Percentiles rank a stretch among this genome's conserved stretches.
phyloP scores from a whole-genome alignment of 2,888 invertebrate species.

The Eilema sororculum region DNA sequence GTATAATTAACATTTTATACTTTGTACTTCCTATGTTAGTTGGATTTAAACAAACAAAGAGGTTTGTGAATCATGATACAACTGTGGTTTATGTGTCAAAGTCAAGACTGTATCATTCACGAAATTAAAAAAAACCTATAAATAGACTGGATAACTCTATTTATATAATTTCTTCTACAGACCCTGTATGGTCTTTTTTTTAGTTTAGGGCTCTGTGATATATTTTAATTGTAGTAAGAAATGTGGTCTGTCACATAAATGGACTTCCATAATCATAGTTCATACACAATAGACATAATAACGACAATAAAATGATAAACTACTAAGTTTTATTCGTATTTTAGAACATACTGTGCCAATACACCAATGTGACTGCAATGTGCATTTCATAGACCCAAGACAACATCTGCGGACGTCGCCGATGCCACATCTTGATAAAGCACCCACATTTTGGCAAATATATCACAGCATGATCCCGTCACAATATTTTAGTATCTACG shows the following conservation, averaged over 20 bases:
- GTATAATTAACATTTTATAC: too few species aligned
- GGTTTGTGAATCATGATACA: too few species aligned
- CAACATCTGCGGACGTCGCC: conserved; percentile 72
- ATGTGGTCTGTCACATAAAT: not conserved
- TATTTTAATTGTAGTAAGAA: not conserved
- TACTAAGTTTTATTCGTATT: conserved; percentile 54
- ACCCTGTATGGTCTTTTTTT: too few species aligned
- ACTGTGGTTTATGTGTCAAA: too few species aligned
- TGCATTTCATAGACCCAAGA: conserved; percentile 68
- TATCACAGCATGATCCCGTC: conserved; percentile 83
- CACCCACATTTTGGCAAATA: conserved; percentile 86
- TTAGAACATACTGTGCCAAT: conserved; percentile 43
- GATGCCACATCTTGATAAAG: conserved; percentile 79
- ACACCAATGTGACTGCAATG: conserved; percentile 62
- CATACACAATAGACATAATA: conserved; percentile 14
- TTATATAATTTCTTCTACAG: too few species aligned
- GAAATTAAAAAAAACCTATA: not conserved
- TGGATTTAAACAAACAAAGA: too few species aligned
- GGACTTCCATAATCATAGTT: not conserved
- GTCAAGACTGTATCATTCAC: conserved; percentile 20
- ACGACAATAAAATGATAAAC: conserved; percentile 65
- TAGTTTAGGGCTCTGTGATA: not conserved
- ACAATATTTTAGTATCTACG: conserved; percentile 84
- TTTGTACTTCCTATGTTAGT: too few species aligned
- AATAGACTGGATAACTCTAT: too few species aligned